These are phyloP conservation scores for Aeoliscus strigatus DNA, from an alignment of 2,797 vertebrate species.

Conservation along the genomic window DNA sequence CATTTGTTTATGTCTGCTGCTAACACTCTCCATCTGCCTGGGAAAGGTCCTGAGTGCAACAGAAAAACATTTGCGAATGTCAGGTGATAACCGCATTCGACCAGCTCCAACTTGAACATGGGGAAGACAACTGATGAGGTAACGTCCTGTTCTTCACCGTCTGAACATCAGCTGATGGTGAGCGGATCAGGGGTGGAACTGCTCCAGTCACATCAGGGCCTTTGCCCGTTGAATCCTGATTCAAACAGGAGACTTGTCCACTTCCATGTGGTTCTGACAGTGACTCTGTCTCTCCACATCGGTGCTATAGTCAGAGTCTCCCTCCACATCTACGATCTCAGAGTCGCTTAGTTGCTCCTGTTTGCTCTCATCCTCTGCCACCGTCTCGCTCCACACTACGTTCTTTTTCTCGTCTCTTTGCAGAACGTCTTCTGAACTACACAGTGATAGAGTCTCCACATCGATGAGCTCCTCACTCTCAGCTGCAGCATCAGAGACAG, in stretches of 20 bases:
- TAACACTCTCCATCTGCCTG: too few relatives aligned
- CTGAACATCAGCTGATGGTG: conserved; percentile 36
- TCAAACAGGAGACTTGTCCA: too few relatives aligned
- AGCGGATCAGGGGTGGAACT: conserved; percentile 23
- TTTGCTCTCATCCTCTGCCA: too few relatives aligned
- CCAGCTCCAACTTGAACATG: too few relatives aligned
- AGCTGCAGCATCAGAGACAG: background rate
- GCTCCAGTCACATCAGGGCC: conserved; percentile 46
- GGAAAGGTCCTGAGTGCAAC: too few relatives aligned
- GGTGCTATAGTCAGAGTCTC: conserved; percentile 1
- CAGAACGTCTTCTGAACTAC: background rate
- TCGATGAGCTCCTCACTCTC: conserved; percentile 4
- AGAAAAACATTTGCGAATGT: too few relatives aligned
- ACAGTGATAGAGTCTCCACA: conserved; percentile 4
- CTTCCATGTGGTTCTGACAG: too few relatives aligned
- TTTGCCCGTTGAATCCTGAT: too few relatives aligned
- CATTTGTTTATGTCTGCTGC: too few relatives aligned
- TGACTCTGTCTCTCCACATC: background rate
- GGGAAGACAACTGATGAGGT: too few relatives aligned
- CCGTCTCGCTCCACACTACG: background rate
- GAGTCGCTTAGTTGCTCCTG: too few relatives aligned
- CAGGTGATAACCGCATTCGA: too few relatives aligned
- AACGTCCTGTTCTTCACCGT: conserved; percentile 21
- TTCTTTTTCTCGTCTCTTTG: background rate
- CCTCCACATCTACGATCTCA: conserved; percentile 22